Evolutionary conservation across 2,113 vertebrate genomes (phyloP), one percentile per base, ranked within the genome.

Genomic region (Corydoras maculifer): DNA sequence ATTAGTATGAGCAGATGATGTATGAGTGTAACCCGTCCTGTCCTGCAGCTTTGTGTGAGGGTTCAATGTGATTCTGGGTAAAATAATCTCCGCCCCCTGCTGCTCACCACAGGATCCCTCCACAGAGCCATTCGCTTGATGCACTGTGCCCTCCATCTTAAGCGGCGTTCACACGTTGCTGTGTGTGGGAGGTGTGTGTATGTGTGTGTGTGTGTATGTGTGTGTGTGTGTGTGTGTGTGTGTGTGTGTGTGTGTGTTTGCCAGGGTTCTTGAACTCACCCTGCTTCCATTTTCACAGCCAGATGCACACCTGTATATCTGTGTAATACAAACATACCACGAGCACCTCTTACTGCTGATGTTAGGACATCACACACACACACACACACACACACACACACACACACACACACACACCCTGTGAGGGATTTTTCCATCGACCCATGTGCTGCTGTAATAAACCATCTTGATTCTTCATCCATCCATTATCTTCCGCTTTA

Each of bases 171-270:
- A 15, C 65, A 67, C 25, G 10, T 31, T n/a, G 8, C 11, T 35
- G 12, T 55, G 61, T 50, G 55, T 18, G 35, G 15, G 57, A 29
- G 1, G 57, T 63, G 62, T 63, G 35, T 48, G 62, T 48, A 32
- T 2, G n/a, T 48, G 10, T 35, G 7, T 61, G 29, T 62, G 31
- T 18, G 32, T 11, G 3, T 49, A 14, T 48, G 35, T 63, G 61
- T 63, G 60, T 43, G 60, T 63, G 61, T 63, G 35, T 32, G 30
- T 61, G 59, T 62, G 60, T 62, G 60, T 62, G 60, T 62, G 31
- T 15, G 60, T 43, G 60, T 43, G 60, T 62, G 31, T 60, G 58
- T 60, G 58, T 60, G 58, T 60, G 58, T 61, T 25, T 61, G 31
- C 35, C 18, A 2, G 18, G 18, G 18, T 11, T 50, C 49, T 11